A percentile compares a stretch with the other conserved stretches of the same genome.
Conservation (phyloP, 2,888 invertebrate genomes). For the Diplazon laetatorius region DNA sequence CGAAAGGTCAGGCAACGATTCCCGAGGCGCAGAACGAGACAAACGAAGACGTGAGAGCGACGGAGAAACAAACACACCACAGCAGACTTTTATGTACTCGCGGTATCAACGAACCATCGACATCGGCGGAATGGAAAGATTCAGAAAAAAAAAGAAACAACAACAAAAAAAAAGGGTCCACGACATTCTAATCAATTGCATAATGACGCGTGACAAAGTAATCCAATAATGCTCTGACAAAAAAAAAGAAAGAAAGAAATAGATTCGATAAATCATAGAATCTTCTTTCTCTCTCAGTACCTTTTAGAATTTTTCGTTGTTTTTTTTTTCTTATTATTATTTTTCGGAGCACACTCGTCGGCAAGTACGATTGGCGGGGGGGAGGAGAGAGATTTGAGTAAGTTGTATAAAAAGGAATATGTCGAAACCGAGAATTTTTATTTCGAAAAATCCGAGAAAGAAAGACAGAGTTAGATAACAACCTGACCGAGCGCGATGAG, state of each 20-base stretch:
- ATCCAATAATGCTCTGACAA: slow-evolving; percentile 20
- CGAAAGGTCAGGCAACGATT: slow-evolving; percentile 70
- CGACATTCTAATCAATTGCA: slow-evolving; percentile 55
- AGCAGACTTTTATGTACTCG: too few species aligned
- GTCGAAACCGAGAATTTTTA: background rate
- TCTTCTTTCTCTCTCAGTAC: too few species aligned
- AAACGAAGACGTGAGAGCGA: slow-evolving; percentile 6
- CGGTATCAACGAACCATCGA: slow-evolving; percentile 42
- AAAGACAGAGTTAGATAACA: slow-evolving; percentile 43
- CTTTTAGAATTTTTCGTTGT: too few species aligned
- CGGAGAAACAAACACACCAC: background rate
- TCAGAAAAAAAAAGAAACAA: too few species aligned
- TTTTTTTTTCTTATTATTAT: too few species aligned
- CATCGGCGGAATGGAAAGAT: slow-evolving; percentile 28
- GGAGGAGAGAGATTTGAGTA: too few species aligned
- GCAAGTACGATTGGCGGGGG: too few species aligned
- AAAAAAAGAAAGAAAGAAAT: background rate
- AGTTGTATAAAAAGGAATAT: background rate
- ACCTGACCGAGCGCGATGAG: slow-evolving; percentile 18
- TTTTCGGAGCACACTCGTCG: too few species aligned
- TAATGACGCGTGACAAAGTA: slow-evolving; percentile 39
- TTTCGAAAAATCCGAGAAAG: slow-evolving; percentile 7
- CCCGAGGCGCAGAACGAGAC: slow-evolving; percentile 63
- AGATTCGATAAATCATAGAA: too few species aligned
- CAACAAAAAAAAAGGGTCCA: too few species aligned